A percentile compares a stretch with the other conserved stretches of the same genome.
Conservation (phyloP, 2,797 vertebrate genomes). For the Xiphophorus birchmanni region DNA sequence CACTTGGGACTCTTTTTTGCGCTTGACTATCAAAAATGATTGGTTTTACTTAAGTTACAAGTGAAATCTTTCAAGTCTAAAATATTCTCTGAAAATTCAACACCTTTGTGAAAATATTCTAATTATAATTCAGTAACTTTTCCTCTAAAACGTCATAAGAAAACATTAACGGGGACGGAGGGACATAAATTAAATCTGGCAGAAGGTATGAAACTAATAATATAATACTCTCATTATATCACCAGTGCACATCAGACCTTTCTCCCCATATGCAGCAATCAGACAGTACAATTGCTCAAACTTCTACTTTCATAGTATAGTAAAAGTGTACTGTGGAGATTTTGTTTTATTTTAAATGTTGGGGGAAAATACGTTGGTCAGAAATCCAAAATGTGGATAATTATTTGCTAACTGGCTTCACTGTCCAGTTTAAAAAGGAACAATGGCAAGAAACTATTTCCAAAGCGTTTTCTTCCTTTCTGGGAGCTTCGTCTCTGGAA, state of each 20-base stretch:
- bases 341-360: conserved; percentile 5
- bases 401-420: conserved; percentile 63
- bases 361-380: conserved; percentile 62
- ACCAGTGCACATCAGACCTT: not conserved
- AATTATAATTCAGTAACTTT: not conserved
- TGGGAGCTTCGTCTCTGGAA: conserved; percentile 67
- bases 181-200: not conserved
- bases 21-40: not conserved
- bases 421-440: conserved; percentile 33
- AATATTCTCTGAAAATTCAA: not conserved
- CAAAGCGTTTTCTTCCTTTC: conserved; percentile 51
- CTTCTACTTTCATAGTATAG: conserved; percentile 26
- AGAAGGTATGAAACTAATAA: not conserved
- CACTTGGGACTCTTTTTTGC: not conserved
- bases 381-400: conserved; percentile 73
- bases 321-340: conserved; percentile 37
- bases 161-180: not conserved
- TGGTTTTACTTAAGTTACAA: not conserved
- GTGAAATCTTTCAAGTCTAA: not conserved
- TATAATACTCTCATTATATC: too few species aligned
- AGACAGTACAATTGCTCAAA: conserved; percentile 33
- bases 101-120: not conserved
- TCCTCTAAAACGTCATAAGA: not conserved
- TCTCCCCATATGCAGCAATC: conserved; percentile 3
- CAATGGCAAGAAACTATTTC: conserved; percentile 56